Evolutionary conservation across 2,888 invertebrate species (phyloP), one percentile per base, ranked within the genome.

Genomic region (Hedya salicella): DNA sequence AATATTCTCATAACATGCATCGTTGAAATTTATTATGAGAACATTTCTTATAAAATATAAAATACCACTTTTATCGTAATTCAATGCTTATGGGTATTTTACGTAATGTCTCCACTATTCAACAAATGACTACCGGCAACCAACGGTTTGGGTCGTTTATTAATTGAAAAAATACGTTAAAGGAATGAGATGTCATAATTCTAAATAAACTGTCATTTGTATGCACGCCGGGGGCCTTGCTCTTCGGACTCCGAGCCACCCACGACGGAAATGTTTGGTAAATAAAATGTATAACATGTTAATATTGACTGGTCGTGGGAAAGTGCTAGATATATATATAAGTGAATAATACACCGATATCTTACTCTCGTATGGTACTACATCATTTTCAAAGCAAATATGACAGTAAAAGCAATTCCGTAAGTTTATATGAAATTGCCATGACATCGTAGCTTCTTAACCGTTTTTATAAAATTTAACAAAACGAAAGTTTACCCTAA

Each of bases 141-240:
- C 39, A 40, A 49, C 39, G 60, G 54, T 46, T 57, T 67, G 68
- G 67, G 57, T 62, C 69, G 68, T 79, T 86, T 85, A 88, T 89
- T 89, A 86, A 89, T 89, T 88, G 79, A 75, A 87, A n/a, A n/a
- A n/a, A 87, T 85, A 81, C 78, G 84, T 81, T 78, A 78, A 76
- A 76, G 76, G 80, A 80, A 87, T 83, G 81, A 83, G 82, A 83
- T 76, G 83, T 83, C 83, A 83, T 85, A 82, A 82, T 78, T 83
- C 73, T 76, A 77, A 81, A 80, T 80, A 83, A 83, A 83, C 79
- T 82, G 75, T 78, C 77, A 76, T 80, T 81, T 74, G 71, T 69
- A 69, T 66, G 68, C 75, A 54, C 73, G 70, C 71, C 75, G 78
- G 81, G 75, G 75, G 73, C 69, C 67, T 59, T 17, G 16, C 46